These are phyloP conservation scores for Philereme transversata DNA, from an alignment of 2,888 invertebrate species.

Conservation along the genomic window DNA sequence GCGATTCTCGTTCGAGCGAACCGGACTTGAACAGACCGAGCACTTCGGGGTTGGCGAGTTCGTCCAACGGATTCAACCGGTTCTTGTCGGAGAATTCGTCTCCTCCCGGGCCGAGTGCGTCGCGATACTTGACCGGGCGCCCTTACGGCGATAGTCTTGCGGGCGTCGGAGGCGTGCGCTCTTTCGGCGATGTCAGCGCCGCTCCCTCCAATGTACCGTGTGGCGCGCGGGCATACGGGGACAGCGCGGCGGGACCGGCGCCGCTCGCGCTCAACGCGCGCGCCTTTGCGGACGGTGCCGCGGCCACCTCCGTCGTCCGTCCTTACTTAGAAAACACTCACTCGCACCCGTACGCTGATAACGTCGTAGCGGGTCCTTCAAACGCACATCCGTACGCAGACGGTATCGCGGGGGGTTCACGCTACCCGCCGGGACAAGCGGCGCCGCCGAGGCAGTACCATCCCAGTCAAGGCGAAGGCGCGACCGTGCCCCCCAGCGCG, in stretches of 20 bases:
- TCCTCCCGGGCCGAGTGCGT: not conserved
- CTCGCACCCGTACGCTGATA: constrained; percentile 6
- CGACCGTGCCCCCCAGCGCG: not conserved
- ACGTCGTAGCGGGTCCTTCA: not conserved
- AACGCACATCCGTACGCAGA: not conserved
- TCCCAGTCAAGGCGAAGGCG: constrained; percentile 3
- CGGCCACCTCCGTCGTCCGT: not conserved
- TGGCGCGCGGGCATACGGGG: not conserved
- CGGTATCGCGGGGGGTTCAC: constrained; percentile 1
- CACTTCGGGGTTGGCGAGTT: not conserved
- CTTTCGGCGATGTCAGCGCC: constrained; percentile 3
- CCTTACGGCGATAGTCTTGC: not conserved
- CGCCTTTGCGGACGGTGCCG: not conserved
- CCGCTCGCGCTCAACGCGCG: not conserved
- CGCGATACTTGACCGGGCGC: constrained; percentile 2
- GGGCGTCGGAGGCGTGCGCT: not conserved
- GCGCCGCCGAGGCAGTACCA: constrained; percentile 15
- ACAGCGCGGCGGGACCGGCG: not conserved
- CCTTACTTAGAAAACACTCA: constrained; percentile 4
- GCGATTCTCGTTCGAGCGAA: constrained; percentile 1
- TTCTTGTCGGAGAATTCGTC: constrained; percentile 2
- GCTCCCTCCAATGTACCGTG: not conserved
- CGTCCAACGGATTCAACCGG: constrained; percentile 10
- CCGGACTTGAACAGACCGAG: not conserved
- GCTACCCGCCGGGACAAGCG: constrained; percentile 9